Conservation (phyloP, 1,140 invertebrate genomes). For the Aphis gossypii region DNA sequence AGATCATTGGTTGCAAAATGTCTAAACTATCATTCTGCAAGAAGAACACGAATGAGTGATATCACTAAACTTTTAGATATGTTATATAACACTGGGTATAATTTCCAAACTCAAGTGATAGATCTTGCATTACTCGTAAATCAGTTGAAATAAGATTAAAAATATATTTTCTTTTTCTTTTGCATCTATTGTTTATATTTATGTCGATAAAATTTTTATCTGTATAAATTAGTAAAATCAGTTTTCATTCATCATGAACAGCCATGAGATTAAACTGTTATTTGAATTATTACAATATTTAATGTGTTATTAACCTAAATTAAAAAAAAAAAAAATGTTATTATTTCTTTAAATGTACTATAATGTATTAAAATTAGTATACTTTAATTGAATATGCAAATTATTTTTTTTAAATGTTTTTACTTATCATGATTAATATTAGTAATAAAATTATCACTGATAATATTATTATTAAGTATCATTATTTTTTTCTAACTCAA, state of each 20-base stretch:
- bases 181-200: background rate
- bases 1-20: background rate
- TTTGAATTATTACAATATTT: background rate
- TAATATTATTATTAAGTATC: too few relatives aligned
- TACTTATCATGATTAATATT: too few relatives aligned
- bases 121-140: background rate
- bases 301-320: background rate
- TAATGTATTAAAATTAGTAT: background rate
- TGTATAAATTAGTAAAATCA: background rate
- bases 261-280: background rate
- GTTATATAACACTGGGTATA: too few relatives aligned
- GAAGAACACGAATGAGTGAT: conserved; percentile 30
- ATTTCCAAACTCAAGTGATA: too few relatives aligned
- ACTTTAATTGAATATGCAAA: background rate
- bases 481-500: too few relatives aligned
- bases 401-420: too few relatives aligned
- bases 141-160: background rate
- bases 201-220: background rate
- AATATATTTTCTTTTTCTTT: background rate
- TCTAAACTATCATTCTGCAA: background rate
- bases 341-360: background rate
- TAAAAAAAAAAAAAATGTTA: background rate
- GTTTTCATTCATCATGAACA: too few relatives aligned
- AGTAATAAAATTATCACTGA: background rate
- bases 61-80: background rate